Base-by-base conservation (phyloP, 1,140 invertebrate genomes). In the Pseudomyrmex pallidus region DNA sequence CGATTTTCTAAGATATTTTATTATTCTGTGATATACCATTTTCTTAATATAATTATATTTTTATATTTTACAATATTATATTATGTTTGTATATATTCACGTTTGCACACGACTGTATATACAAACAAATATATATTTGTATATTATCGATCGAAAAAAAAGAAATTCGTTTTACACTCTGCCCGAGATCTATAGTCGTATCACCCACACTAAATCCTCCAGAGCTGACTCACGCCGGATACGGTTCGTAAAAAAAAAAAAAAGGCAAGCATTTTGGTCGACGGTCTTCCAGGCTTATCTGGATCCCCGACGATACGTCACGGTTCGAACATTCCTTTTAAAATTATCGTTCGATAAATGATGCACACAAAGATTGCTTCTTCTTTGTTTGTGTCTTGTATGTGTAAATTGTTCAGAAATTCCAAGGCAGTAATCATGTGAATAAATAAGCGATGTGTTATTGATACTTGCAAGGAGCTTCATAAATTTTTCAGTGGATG, bases 161-260 rank as follows among this genome's bases (percentile, higher is more conserved):
- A 35, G 35, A 0, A 35, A 35, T 7, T 35, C 7, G n/a, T 35
- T 56, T 15, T 35, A 10, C 56, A 22, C 67, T 22, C 15, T 52
- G 44, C 48, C 20, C 50, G 9, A 67, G 17, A 77, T 77, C 67
- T 67, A 46, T 77, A 35, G 35, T 56, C 63, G 17, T 56, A 17
- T 9, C 63, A 17, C 35, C 50, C 77, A 46, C 66, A 56, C 20
- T 68, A 61, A 62, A 54, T 46, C n/a, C n/a, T 10, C 8, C 46
- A 17, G 52, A 46, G 74, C 70, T 88, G 86, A 88, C 68, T 88
- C 85, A 88, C 50, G 17, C 52, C 17, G 9, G 70, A 35, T 22
- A 57, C 20, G 25, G 44, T 84, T 78, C 52, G 61, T 87, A 54
- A 76, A 35, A 35, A 54, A 76, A 35, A 35, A 83, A 87, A 84